Base-by-base conservation (phyloP, 1,140 invertebrate species). In the Diploscapter pachys region DNA sequence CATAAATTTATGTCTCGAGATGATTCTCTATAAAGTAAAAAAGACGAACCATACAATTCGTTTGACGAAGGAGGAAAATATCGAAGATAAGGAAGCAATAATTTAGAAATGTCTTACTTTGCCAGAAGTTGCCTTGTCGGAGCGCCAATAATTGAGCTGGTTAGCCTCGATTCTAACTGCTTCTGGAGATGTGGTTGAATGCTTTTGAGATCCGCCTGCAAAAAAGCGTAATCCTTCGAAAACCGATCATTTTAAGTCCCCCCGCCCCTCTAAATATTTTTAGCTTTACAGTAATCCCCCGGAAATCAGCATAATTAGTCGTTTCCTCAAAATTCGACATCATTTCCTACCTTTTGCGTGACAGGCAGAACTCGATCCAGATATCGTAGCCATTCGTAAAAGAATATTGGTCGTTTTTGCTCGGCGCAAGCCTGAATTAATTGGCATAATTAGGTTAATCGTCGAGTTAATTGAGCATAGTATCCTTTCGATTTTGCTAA, bases 321-420 rank as follows among this genome's bases (percentile, higher is more conserved):
- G 31, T 31, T 31, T 31, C 31, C 31, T 31, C 31, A 31, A 31
- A 31, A 31, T 31, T 31, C 31, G 31, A 31, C 31, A 31, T 31
- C 31, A 31, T 31, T 31, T 31, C 31, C 81, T 87, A 94, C 94
- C 90, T 96, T 96, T 86, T 97, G 92, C 72, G 93, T 93, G 72
- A 92, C 92, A 52, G 92, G 90, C 63, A 99, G 88, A 69, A 96
- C 93, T 89, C 96, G 95, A 85, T 98, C 94, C 74, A 99, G 87
- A 88, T 95, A 96, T 64, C 95, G 88, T 3, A 99, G 89, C 96
- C 96, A 99, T 89, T 99, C 95, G 88, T 97, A 95, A 72, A 99
- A 91, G 86, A 98, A 99, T 65, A 98, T 91, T 62, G 94, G 92
- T 81, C 93, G 91, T 85, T 98, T 96, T 73, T 93, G 91, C 83